These are phyloP conservation scores for Cheirogaleus medius DNA, from an alignment of 2,113 vertebrate species.

Conservation along the genomic window DNA sequence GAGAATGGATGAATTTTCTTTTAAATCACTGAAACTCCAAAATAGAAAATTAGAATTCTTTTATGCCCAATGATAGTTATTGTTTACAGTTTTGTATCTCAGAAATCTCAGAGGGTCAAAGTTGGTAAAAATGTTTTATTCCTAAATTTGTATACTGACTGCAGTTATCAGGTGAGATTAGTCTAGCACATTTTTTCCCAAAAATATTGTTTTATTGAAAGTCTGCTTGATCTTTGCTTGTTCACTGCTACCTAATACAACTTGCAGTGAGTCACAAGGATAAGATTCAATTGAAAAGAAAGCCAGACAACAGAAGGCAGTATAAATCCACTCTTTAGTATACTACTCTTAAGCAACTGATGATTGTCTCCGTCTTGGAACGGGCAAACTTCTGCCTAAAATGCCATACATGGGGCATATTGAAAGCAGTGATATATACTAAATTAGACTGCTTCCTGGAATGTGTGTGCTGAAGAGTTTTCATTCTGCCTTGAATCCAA, in stretches of 20 bases:
- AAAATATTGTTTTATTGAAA: not conserved
- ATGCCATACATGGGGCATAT: not conserved
- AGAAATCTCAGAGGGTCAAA: not conserved
- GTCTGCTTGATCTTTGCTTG: not conserved
- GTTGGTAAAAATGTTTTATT: not conserved
- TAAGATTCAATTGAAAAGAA: conserved; percentile 41
- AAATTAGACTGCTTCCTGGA: conserved; percentile 21
- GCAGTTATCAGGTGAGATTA: not conserved
- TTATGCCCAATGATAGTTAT: not conserved
- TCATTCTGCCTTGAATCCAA: conserved; percentile 24
- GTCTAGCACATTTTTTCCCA: not conserved
- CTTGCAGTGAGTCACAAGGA: not conserved
- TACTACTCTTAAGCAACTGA: conserved; percentile 9
- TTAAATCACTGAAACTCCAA: not conserved
- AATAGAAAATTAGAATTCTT: conserved; percentile 39
- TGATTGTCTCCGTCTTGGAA: not conserved
- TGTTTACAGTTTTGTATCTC: not conserved
- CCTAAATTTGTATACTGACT: conserved; percentile 27
- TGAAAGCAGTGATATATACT: not conserved
- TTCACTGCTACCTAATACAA: conserved; percentile 23
- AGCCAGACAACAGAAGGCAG: not conserved
- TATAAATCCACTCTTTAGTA: conserved; percentile 1
- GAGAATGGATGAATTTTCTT: not conserved
- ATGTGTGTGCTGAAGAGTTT: conserved; percentile 27
- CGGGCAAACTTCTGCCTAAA: conserved; percentile 25